Evolutionary conservation across 2,797 vertebrate species (phyloP).

Genomic region (Sebastes hubbsi): DNA sequence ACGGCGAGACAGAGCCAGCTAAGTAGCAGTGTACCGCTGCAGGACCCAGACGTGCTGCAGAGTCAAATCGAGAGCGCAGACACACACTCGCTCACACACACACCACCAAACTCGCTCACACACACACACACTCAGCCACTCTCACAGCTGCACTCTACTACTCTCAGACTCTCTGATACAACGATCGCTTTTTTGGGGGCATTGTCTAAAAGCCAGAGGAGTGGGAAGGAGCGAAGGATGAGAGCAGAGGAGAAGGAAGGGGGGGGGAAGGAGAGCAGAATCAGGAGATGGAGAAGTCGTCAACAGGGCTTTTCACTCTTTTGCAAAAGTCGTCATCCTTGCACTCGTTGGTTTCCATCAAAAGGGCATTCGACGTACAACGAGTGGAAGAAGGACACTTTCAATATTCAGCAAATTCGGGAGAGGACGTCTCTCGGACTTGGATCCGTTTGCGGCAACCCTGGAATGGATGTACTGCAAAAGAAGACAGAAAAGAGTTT

Average conservation of each 20-base stretch:
- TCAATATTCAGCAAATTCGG: background rate
- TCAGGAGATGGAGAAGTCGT: slow-evolving; percentile 44
- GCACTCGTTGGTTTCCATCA: slow-evolving; percentile 10
- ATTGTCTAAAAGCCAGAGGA: slow-evolving; percentile 77
- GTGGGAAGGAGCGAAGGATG: slow-evolving; percentile 61
- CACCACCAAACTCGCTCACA: slow-evolving; percentile 19
- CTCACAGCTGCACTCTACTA: slow-evolving; percentile 61
- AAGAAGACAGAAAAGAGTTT: slow-evolving; percentile 15
- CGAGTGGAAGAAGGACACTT: slow-evolving; percentile 12
- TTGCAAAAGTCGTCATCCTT: slow-evolving; percentile 34
- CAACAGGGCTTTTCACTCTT: slow-evolving; percentile 16
- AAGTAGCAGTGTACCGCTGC: slow-evolving; percentile 52
- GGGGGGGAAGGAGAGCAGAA: slow-evolving; percentile 26
- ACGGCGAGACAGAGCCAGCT: slow-evolving; percentile 39
- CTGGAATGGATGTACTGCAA: slow-evolving; percentile 35
- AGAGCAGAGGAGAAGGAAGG: slow-evolving; percentile 49
- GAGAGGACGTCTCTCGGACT: background rate
- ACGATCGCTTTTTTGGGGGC: slow-evolving; percentile 58
- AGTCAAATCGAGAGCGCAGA: slow-evolving; percentile 68
- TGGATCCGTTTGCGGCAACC: slow-evolving; percentile 20
- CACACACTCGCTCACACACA: slow-evolving; percentile 33
- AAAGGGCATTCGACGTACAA: background rate
- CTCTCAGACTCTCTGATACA: slow-evolving; percentile 65
- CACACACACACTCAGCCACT: slow-evolving; percentile 47
- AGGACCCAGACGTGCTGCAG: slow-evolving; percentile 65